Base-by-base conservation (phyloP, 2,113 vertebrate genomes). In the Chaenogobius annularis region DNA sequence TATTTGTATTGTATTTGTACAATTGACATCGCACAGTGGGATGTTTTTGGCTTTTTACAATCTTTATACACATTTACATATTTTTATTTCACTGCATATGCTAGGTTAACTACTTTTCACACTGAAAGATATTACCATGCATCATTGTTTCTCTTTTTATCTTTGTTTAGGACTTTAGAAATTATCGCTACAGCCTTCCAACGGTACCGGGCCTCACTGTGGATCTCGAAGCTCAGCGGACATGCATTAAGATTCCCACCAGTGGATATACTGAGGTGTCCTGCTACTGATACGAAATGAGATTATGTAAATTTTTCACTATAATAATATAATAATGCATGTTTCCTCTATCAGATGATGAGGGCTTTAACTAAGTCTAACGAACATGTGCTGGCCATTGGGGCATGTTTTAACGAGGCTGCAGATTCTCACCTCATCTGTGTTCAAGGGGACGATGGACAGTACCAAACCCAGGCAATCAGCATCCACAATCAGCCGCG, bases 391-490 rank as follows among this genome's bases (percentile, higher is more conserved):
- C 93, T 99, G 88, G 98, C 98, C 0, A 94, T 98, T 20, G 98
- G 96, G 0, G 96, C 98, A 0, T 96, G 96, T 82, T 99, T 99
- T 90, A 99, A 98, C 0, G 96, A 98, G 87, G 94, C 94, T 14
- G 97, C 97, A n/a, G 98, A 99, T 81, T 99, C 98, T 0, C 98
- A 99, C 69, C 95, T 99, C n/a, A 98, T 99, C 84, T 99, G 98
- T 31, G 97, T 99, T 7, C 98, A 99, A 93, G 98, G 95, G 0
- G 96, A 98, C 0, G 96, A 98, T 0, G 96, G 96, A 69, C 97
- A 98, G 87, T 99, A 99, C 84, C 98, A 99, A 92, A 99, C 98
- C 0, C 98, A 99, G 88, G 98, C 98, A 74, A 99, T 99, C 94
- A 99, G 97, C 91, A 99, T 99, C 89, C 98, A 99, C 85, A 98